phyloP scores from a whole-genome alignment of 1,140 invertebrate genomes.

The Euwallacea similis region DNA sequence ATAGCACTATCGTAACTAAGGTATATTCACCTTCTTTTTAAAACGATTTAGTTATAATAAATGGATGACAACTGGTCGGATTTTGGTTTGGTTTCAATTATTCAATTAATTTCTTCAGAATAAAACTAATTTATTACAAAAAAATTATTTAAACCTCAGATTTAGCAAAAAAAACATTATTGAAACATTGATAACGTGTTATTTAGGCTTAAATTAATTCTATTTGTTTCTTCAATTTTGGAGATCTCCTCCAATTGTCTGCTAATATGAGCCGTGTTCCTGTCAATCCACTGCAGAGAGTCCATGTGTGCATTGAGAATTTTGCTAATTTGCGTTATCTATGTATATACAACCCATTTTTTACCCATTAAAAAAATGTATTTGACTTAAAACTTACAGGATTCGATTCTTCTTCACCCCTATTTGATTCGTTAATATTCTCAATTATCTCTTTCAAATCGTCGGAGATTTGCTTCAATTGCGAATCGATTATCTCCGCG shows the following conservation, averaged over 20 bases:
- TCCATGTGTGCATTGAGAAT: slow-evolving; percentile 97
- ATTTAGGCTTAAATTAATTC: slow-evolving; percentile 49
- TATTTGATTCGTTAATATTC: slow-evolving; percentile 87
- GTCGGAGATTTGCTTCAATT: slow-evolving; percentile 91
- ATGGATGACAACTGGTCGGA: no score
- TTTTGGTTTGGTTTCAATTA: no score
- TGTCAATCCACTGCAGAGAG: slow-evolving; percentile 90
- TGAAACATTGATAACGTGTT: slow-evolving; percentile 29
- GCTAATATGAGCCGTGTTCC: slow-evolving; percentile 71
- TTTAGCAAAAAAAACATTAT: neutral
- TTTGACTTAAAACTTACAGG: slow-evolving; percentile 64
- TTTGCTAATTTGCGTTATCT: slow-evolving; percentile 88
- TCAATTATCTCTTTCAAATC: slow-evolving; percentile 95
- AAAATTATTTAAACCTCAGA: no score
- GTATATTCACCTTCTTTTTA: no score
- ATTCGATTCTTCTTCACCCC: slow-evolving; percentile 80
- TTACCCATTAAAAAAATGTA: neutral
- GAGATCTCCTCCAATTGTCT: slow-evolving; percentile 81
- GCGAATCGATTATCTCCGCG: slow-evolving; percentile 88
- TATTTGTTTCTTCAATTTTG: slow-evolving; percentile 77
- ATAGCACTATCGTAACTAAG: no score
- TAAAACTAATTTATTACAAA: no score
- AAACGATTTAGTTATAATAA: no score
- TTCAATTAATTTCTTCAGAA: no score
- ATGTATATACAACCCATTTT: slow-evolving; percentile 47